Evolutionary conservation across 2,113 vertebrate species (phyloP).

Genomic region (Thryonomys swinderianus): DNA sequence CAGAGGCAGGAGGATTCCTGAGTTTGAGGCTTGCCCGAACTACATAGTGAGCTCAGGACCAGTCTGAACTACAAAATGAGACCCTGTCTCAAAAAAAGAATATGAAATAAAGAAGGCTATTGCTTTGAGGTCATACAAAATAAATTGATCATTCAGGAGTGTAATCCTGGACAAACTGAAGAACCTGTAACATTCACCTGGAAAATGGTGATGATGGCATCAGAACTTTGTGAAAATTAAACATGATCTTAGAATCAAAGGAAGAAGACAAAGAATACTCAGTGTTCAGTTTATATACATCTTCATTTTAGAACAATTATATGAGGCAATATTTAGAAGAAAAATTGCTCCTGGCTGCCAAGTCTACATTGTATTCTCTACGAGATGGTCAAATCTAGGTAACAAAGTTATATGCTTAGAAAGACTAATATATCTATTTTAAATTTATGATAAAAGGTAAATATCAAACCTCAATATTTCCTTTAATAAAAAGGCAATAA

Average conservation of each 20-base stretch:
- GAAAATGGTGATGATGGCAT: neutral
- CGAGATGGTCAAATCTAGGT: neutral
- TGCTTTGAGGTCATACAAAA: too few relatives aligned
- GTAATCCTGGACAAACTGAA: neutral
- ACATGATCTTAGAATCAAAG: neutral
- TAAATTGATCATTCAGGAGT: neutral
- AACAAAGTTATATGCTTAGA: neutral
- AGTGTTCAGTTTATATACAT: neutral
- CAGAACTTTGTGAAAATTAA: neutral
- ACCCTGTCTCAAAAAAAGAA: too few relatives aligned
- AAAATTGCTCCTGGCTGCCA: neutral
- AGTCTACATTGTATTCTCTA: neutral
- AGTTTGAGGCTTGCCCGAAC: too few relatives aligned
- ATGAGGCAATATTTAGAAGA: neutral
- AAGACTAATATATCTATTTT: neutral
- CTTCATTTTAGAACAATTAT: neutral
- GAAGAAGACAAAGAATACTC: rapidly evolving
- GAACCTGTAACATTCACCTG: neutral
- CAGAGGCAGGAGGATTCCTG: too few relatives aligned
- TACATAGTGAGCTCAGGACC: too few relatives aligned
- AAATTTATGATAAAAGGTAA: neutral
- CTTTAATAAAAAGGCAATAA: neutral
- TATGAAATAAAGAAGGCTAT: too few relatives aligned
- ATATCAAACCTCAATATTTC: neutral
- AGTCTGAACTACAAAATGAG: too few relatives aligned